Percentiles rank a stretch among this genome's conserved stretches.
These are phyloP conservation scores for Paradoxurus hermaphroditus DNA, from an alignment of 2,113 vertebrate genomes.

Conservation along the genomic window DNA sequence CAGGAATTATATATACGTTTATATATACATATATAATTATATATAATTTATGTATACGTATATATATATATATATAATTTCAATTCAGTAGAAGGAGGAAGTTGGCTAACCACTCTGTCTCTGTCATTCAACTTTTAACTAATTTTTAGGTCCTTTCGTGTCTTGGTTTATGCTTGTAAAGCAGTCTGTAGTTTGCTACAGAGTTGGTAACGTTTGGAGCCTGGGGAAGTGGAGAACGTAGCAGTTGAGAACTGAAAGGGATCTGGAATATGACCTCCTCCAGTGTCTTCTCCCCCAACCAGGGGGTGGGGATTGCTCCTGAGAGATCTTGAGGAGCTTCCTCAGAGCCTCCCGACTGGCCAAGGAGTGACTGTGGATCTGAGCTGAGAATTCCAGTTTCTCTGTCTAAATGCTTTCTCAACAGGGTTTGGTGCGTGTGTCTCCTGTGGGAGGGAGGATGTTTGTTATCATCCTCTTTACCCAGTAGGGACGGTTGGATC, in stretches of 20 bases:
- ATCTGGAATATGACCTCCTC: background rate
- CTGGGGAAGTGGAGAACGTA: background rate
- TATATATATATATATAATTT: too few relatives aligned
- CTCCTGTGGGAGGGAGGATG: background rate
- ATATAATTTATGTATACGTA: background rate
- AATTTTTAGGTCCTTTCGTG: background rate
- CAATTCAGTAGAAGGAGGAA: background rate
- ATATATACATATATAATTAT: too few relatives aligned
- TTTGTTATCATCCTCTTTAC: background rate
- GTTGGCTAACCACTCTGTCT: background rate
- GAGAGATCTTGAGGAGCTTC: background rate
- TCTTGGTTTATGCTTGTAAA: background rate
- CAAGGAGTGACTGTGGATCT: background rate
- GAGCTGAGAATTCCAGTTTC: background rate
- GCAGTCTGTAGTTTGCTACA: background rate
- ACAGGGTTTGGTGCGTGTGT: background rate
- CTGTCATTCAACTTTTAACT: background rate
- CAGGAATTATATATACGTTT: too few relatives aligned
- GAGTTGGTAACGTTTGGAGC: background rate
- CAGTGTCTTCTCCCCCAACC: background rate
- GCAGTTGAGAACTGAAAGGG: background rate
- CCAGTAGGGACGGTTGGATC: background rate
- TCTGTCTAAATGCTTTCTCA: background rate
- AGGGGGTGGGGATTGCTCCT: background rate
- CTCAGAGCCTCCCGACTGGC: too few relatives aligned